A percentile compares a stretch with the other conserved stretches of the same genome.
These are phyloP conservation scores for Stomatorhinus walkeri DNA, from an alignment of 2,797 vertebrate species.

Conservation along the genomic window DNA sequence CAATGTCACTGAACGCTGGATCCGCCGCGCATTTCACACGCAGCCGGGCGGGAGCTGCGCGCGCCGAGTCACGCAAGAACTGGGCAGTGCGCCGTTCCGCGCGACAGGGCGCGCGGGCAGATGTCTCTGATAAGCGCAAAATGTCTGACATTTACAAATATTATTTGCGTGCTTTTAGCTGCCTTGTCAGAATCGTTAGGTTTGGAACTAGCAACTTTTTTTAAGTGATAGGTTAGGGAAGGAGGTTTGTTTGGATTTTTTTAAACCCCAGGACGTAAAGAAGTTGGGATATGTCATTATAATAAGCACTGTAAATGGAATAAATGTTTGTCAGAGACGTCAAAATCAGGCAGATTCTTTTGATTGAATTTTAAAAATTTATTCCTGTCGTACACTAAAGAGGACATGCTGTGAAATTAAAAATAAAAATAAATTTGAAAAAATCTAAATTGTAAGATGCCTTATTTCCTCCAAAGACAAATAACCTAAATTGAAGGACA, in stretches of 20 bases:
- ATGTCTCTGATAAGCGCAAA: not conserved
- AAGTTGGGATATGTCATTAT: not conserved
- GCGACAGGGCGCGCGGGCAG: not conserved
- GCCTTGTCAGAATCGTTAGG: not conserved
- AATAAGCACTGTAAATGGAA: not conserved
- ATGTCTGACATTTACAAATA: slow-evolving; percentile 21
- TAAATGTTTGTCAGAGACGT: not conserved
- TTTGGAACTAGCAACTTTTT: not conserved
- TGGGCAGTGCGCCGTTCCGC: slow-evolving; percentile 21
- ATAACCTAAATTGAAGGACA: too few relatives aligned
- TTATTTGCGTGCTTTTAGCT: not conserved
- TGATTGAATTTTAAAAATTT: not conserved
- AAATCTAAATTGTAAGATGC: too few relatives aligned
- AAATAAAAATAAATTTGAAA: too few relatives aligned
- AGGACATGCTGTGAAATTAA: too few relatives aligned
- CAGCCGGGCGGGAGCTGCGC: slow-evolving; percentile 15
- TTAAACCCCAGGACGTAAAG: not conserved
- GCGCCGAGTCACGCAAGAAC: slow-evolving; percentile 44
- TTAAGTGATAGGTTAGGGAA: not conserved
- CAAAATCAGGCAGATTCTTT: not conserved
- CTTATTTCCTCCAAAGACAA: too few relatives aligned
- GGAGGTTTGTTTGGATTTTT: not conserved
- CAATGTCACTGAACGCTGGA: slow-evolving; percentile 43
- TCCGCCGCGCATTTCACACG: slow-evolving; percentile 39
- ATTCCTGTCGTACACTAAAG: too few relatives aligned